Percentiles rank a stretch among this genome's conserved stretches.
Evolutionary conservation across 2,888 invertebrate genomes (phyloP).

Genomic region (Conistra vaccinii): DNA sequence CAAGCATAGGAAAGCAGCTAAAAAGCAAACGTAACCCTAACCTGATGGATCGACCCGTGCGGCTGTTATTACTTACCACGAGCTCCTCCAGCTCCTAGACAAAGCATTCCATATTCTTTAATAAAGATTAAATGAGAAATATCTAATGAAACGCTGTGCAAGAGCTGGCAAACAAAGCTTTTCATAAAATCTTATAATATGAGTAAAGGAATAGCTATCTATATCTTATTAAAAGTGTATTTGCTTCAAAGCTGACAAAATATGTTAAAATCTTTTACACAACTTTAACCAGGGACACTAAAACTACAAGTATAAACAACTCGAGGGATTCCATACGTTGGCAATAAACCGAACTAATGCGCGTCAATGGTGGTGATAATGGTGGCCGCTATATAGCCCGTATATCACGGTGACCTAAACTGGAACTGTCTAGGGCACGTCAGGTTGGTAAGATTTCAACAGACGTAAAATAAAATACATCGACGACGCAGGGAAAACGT

Average conservation of each 20-base stretch:
- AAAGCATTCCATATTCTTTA: neutral
- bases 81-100: too few relatives aligned
- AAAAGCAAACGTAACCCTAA: too few relatives aligned
- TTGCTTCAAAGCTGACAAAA: conserved; percentile 8
- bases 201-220: neutral
- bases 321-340: conserved; percentile 46
- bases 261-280: conserved; percentile 12
- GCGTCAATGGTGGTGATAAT: neutral
- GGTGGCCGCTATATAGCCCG: neutral
- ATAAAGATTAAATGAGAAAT: neutral
- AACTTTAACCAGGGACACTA: conserved; percentile 9
- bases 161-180: neutral
- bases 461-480: neutral
- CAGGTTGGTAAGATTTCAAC: neutral
- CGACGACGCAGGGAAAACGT: neutral
- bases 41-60: too few relatives aligned
- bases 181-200: neutral
- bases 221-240: too few relatives aligned
- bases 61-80: too few relatives aligned
- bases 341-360: conserved; percentile 19
- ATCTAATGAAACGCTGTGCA: neutral
- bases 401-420: conserved; percentile 34
- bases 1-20: too few relatives aligned
- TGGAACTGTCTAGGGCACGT: conserved; percentile 4
- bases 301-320: conserved; percentile 42